phyloP scores from a whole-genome alignment of 2,888 invertebrate genomes.

The Pogonocherus hispidulus region DNA sequence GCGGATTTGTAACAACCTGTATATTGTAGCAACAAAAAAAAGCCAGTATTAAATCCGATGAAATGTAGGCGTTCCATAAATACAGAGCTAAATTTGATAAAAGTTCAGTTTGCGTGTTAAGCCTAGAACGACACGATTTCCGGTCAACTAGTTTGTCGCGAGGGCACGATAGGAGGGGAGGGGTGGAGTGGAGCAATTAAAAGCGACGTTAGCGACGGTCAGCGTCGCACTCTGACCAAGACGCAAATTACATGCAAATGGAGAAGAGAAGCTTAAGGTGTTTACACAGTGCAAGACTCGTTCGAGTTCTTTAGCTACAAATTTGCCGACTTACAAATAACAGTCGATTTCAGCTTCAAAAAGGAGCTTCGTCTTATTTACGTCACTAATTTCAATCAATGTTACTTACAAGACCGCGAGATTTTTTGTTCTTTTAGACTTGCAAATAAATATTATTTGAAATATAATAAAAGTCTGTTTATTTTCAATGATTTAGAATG shows the following conservation, averaged over 20 bases:
- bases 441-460: too few relatives aligned
- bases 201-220: slow-evolving; percentile 59
- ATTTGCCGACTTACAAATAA: too few relatives aligned
- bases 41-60: slow-evolving; percentile 29
- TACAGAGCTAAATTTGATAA: slow-evolving; percentile 50
- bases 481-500: too few relatives aligned
- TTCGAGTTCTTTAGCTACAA: too few relatives aligned
- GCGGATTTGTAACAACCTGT: too few relatives aligned
- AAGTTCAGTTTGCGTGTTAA: slow-evolving; percentile 60
- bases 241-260: slow-evolving; percentile 25
- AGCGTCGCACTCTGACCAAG: slow-evolving; percentile 17
- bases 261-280: slow-evolving; percentile 17
- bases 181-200: slow-evolving; percentile 60
- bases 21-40: background rate
- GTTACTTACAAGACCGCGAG: too few relatives aligned
- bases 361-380: too few relatives aligned
- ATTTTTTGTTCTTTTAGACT: too few relatives aligned
- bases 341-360: too few relatives aligned
- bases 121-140: slow-evolving; percentile 63
- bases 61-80: slow-evolving; percentile 43
- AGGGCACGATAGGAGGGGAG: slow-evolving; percentile 30
- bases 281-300: background rate
- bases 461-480: too few relatives aligned
- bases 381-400: too few relatives aligned
- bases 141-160: slow-evolving; percentile 60